phyloP scores from a whole-genome alignment of 2,113 vertebrate species.

The Leptobrachium leishanense region DNA sequence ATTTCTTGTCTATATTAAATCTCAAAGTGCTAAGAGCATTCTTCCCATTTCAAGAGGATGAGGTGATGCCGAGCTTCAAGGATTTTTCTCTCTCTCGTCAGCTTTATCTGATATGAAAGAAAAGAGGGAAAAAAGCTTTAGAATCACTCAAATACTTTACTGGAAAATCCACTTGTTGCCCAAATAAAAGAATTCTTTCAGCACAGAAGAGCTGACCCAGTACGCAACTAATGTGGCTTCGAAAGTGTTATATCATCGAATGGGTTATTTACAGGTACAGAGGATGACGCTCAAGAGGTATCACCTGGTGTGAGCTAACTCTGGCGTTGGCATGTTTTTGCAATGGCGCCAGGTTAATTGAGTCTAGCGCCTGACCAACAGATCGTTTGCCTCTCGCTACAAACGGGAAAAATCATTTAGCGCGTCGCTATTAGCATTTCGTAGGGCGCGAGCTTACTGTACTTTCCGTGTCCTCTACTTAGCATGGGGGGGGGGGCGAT shows the following conservation, averaged over 20 bases:
- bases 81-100: conserved; percentile 8
- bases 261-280: neutral
- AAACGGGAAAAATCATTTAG: too few species aligned
- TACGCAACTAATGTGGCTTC: neutral
- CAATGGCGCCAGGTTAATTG: too few species aligned
- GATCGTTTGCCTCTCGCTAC: too few species aligned
- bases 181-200: conserved; percentile 35
- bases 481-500: too few species aligned
- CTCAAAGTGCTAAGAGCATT: conserved; percentile 6
- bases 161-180: neutral
- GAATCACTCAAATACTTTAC: conserved; percentile 1
- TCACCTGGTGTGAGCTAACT: too few species aligned
- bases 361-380: too few species aligned
- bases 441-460: too few species aligned
- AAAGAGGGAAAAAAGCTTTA: conserved; percentile 11
- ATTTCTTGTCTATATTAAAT: too few species aligned
- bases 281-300: neutral
- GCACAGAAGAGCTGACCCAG: neutral
- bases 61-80: neutral
- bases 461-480: too few species aligned
- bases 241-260: conserved; percentile 12
- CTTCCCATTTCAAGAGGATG: conserved; percentile 4
- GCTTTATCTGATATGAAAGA: conserved; percentile 33
- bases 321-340: too few species aligned
- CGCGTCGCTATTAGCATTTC: too few species aligned